phyloP scores from a whole-genome alignment of 2,113 vertebrate species.

The Aviceda subcristata region DNA sequence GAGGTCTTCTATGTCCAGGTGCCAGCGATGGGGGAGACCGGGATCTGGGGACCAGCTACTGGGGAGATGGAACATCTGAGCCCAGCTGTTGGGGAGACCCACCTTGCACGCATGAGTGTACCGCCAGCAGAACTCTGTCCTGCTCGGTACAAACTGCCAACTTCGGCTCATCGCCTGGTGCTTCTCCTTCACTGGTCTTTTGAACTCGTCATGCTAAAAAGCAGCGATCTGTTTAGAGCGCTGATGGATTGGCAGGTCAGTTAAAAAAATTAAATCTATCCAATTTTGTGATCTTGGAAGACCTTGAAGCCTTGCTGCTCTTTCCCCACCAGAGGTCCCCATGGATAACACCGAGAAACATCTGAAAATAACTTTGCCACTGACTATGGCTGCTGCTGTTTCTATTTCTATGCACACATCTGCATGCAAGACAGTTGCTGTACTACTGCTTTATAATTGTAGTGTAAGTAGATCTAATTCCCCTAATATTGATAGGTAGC shows the following conservation, averaged over 20 bases:
- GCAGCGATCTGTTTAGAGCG: fast-evolving
- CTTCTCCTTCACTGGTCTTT: background rate
- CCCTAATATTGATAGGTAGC: background rate
- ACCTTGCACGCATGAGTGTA: fast-evolving
- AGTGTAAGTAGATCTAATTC: background rate
- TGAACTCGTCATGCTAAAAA: background rate
- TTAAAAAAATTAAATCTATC: background rate
- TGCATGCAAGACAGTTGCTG: background rate
- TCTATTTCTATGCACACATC: background rate
- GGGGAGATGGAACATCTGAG: background rate
- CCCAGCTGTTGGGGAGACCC: background rate
- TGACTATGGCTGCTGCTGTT: background rate
- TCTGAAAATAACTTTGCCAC: background rate
- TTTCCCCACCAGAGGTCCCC: background rate
- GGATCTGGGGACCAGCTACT: background rate
- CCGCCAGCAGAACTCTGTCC: background rate
- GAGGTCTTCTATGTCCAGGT: background rate
- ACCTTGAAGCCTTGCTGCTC: background rate
- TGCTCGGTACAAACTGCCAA: too few species aligned
- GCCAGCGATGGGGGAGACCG: background rate
- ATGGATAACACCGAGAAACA: background rate
- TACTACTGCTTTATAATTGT: background rate
- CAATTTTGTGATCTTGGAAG: background rate
- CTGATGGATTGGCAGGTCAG: background rate
- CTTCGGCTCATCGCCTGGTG: background rate